Evolutionary conservation across 2,797 vertebrate genomes (phyloP), one percentile per base, ranked within the genome.

Genomic region (Carcharodon carcharias): DNA sequence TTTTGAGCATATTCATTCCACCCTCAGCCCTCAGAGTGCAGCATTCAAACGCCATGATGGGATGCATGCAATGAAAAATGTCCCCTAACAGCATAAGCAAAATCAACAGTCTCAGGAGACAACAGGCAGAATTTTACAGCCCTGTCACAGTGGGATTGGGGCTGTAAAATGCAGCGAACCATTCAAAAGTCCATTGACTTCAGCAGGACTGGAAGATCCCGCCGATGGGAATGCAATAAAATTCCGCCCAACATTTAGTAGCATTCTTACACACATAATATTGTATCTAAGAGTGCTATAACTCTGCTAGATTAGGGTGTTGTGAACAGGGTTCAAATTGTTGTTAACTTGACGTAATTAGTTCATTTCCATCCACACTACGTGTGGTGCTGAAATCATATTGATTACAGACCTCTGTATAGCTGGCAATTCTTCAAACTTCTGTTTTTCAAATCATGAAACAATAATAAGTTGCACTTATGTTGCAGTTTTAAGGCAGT

Each of bases 1-100:
- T n/a, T 92, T 12, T 5, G 35, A 92, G n/a, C 18, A 61, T n/a
- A 88, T 88, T 77, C 35, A 77, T 77, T 50, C 45, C 87, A 88
- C 87, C 87, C 87, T 88, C 45, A 88, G 63, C n/a, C 56, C 88
- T 91, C 88, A 91, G n/a, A 91, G 56, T 61, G 28, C 56, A 61
- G 28, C 88, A 91, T 92, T 63, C 35, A 6, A 50, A 92, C 63
- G 56, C 35, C 18, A 14, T 92, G 61, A 63, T 92, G 31, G n/a
- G 89, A 28, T 58, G 56, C 35, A 5, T 18, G 56, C 14, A n/a
- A 18, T 63, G 58, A 31, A 61, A 63, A 92, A 92, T n/a, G 31
- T 35, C 89, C 58, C 35, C 61, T 63, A 63, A 92, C 31, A n/a
- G 31, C 35, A 92, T 2, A 40, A 61, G 89, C 26, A 92, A 92